Conservation (phyloP, 2,888 invertebrate species). For the Mesochorus sp. region DNA sequence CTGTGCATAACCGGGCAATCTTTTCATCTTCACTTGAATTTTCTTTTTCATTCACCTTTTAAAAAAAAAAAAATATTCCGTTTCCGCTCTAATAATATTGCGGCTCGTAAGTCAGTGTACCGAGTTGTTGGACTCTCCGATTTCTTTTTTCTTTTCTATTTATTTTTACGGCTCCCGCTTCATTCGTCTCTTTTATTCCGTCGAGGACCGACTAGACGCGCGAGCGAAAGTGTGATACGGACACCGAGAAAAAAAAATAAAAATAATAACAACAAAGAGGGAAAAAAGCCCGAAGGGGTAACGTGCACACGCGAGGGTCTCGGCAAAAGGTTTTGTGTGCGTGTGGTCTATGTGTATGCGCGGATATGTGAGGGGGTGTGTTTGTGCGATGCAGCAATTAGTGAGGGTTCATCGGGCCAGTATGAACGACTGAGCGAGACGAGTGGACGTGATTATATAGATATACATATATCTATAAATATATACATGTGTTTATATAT, state of each 20-base stretch:
- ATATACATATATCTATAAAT: no score
- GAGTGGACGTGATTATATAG: constrained; percentile 34
- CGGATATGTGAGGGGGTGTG: background rate
- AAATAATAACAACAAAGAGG: background rate
- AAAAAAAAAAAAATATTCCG: constrained; percentile 52
- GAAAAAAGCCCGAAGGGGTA: constrained; percentile 25
- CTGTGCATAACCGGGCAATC: no score
- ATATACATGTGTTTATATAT: no score
- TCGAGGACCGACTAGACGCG: constrained; percentile 22
- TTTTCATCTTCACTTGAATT: no score
- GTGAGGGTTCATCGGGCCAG: constrained; percentile 60
- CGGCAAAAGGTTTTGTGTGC: constrained; percentile 26
- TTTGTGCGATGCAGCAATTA: constrained; percentile 61
- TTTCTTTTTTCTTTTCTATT: constrained; percentile 24
- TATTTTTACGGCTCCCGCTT: constrained; percentile 18
- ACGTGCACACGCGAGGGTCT: constrained; percentile 33
- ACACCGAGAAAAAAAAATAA: background rate
- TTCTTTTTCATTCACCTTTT: no score
- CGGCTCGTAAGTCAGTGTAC: constrained; percentile 23
- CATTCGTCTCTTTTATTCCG: background rate
- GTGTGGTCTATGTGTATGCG: constrained; percentile 29
- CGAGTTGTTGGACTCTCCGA: constrained; percentile 9
- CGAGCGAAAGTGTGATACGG: constrained; percentile 25
- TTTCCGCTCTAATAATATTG: constrained; percentile 17
- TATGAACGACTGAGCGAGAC: constrained; percentile 60